A percentile compares a stretch with the other conserved stretches of the same genome.
phyloP scores from a whole-genome alignment of 2,888 invertebrate species.

The Operophtera brumata region DNA sequence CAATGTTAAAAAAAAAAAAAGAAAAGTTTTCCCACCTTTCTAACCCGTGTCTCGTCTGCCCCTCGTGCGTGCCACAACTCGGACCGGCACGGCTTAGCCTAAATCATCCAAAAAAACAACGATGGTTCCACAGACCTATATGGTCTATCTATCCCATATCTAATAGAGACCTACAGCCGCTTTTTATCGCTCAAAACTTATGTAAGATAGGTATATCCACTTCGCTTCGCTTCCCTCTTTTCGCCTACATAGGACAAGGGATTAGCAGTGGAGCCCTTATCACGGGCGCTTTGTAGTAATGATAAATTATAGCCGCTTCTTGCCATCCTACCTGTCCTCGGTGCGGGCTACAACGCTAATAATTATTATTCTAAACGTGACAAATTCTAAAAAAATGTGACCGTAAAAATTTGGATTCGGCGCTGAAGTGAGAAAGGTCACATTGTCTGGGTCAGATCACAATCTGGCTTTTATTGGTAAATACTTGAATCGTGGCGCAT shows the following conservation, averaged over 20 bases:
- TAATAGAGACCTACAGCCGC: not conserved
- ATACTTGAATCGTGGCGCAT: conserved; percentile 23
- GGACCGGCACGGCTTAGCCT: too few species aligned
- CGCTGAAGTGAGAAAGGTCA: conserved; percentile 23
- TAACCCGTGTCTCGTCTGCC: too few species aligned
- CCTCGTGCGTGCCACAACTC: too few species aligned
- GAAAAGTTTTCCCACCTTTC: too few species aligned
- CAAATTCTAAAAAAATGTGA: conserved; percentile 26
- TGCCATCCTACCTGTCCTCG: conserved; percentile 37
- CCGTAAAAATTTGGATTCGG: conserved; percentile 26
- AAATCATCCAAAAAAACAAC: too few species aligned
- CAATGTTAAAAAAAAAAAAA: too few species aligned
- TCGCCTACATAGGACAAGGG: conserved; percentile 23
- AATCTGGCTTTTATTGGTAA: conserved; percentile 28
- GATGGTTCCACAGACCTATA: too few species aligned
- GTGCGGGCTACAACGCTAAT: conserved; percentile 30
- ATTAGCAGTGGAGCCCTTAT: conserved; percentile 50
- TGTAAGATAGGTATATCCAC: too few species aligned
- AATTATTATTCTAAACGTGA: conserved; percentile 32
- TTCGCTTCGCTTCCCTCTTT: conserved; percentile 4
- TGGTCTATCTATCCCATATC: not conserved
- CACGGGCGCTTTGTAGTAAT: conserved; percentile 58
- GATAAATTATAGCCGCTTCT: conserved; percentile 57
- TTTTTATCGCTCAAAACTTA: not conserved
- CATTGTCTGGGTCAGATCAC: conserved; percentile 29